Percentiles rank a stretch among this genome's conserved stretches.
Conservation (phyloP, 2,797 vertebrate genomes). For the Megalops cyprinoides region DNA sequence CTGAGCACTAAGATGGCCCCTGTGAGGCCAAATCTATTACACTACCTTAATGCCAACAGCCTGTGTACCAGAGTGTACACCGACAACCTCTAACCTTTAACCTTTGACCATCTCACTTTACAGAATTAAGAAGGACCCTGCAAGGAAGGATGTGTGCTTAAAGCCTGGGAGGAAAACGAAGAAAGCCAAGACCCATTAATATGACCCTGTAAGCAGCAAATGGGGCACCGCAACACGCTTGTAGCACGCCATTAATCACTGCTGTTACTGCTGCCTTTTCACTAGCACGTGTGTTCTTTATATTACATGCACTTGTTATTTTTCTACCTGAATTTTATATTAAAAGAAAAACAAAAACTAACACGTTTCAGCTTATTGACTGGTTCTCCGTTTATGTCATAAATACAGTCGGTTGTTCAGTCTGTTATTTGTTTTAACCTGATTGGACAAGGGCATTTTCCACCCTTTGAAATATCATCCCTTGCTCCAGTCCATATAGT, state of each 20-base stretch:
- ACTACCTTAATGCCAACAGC: neutral
- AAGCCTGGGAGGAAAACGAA: neutral
- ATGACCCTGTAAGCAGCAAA: neutral
- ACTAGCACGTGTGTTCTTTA: neutral
- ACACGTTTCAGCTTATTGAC: too few relatives aligned
- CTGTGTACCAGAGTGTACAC: neutral
- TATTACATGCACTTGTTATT: neutral
- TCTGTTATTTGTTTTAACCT: too few relatives aligned
- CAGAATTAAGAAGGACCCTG: slow-evolving; percentile 35
- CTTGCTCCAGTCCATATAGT: too few relatives aligned
- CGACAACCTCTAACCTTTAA: neutral
- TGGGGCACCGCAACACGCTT: neutral
- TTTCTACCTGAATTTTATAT: slow-evolving; percentile 12
- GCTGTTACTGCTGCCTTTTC: neutral
- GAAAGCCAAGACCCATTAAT: neutral
- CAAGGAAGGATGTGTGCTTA: slow-evolving; percentile 29
- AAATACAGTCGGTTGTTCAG: too few relatives aligned
- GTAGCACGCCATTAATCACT: neutral
- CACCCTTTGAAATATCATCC: neutral
- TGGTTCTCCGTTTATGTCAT: too few relatives aligned
- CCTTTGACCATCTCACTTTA: slow-evolving; percentile 20
- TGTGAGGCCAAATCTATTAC: too few relatives aligned
- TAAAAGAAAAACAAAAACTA: neutral
- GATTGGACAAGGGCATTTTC: too few relatives aligned
- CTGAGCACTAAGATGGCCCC: too few relatives aligned